Evolutionary conservation across 2,888 invertebrate species (phyloP).

Genomic region (Rhamnusium bicolor): DNA sequence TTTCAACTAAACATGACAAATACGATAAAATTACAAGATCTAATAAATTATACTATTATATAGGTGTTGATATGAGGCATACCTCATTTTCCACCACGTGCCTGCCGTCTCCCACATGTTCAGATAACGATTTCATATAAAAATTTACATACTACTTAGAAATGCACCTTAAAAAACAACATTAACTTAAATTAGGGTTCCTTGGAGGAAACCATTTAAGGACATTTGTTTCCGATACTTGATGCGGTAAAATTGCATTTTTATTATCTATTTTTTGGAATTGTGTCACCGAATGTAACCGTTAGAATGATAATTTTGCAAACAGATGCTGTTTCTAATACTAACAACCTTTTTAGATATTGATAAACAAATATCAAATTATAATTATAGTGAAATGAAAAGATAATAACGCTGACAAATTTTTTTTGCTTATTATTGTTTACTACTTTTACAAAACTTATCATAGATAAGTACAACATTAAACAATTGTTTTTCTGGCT

Average conservation of each 20-base stretch:
- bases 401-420: too few relatives aligned
- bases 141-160: slow-evolving; percentile 36
- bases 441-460: too few relatives aligned
- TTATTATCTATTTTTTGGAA: not conserved
- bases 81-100: slow-evolving; percentile 7
- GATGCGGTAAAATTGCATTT: not conserved
- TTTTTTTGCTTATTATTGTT: too few relatives aligned
- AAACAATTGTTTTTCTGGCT: too few relatives aligned
- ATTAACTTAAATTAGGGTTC: not conserved
- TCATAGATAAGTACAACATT: too few relatives aligned
- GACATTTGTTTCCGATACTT: not conserved
- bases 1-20: not conserved
- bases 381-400: too few relatives aligned
- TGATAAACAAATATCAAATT: too few relatives aligned
- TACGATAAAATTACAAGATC: not conserved
- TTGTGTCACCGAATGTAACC: not conserved
- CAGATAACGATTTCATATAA: not conserved
- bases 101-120: slow-evolving; percentile 49
- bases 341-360: too few relatives aligned
- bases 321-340: too few relatives aligned
- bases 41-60: slow-evolving; percentile 19
- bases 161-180: not conserved
- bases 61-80: not conserved
- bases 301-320: not conserved
- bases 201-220: not conserved